Percentiles rank a stretch among this genome's conserved stretches.
phyloP scores from a whole-genome alignment of 37 sponge, comb jelly and placozoan species.

The Diacarnus erythraeanus region DNA sequence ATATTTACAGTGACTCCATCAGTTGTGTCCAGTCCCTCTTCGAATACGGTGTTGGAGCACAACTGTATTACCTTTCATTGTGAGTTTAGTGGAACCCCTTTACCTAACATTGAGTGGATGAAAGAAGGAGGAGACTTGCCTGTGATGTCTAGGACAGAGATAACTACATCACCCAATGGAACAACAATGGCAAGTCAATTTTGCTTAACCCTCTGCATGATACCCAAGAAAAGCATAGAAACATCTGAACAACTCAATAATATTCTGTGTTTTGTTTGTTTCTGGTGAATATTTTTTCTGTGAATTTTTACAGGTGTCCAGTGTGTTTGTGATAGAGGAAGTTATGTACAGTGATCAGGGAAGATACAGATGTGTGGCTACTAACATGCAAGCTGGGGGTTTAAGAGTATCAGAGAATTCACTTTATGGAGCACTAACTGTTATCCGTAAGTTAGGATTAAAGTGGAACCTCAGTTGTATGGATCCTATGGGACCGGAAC shows the following conservation, averaged over 20 bases:
- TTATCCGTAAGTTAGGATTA: slow-evolving; percentile 24
- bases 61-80: neutral
- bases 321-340: neutral
- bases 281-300: too few species aligned
- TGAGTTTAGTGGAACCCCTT: neutral
- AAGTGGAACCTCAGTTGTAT: too few species aligned
- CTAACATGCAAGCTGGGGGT: neutral
- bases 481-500: too few species aligned
- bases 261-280: neutral
- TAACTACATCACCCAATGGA: neutral
- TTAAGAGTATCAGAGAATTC: neutral
- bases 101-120: slow-evolving; percentile 11
- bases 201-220: neutral
- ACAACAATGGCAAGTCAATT: neutral
- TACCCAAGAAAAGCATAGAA: neutral
- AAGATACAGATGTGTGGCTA: slow-evolving; percentile 21
- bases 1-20: slow-evolving; percentile 8
- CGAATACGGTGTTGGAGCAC: neutral
- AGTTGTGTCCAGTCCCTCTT: neutral
- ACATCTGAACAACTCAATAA: neutral
- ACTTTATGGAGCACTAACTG: neutral
- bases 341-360: slow-evolving; percentile 11
- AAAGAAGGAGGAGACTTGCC: slow-evolving; percentile 2
- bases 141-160: neutral
- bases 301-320: slow-evolving; percentile 1